Evolutionary conservation across 2,888 invertebrate species (phyloP).

Genomic region (Nezara viridula): DNA sequence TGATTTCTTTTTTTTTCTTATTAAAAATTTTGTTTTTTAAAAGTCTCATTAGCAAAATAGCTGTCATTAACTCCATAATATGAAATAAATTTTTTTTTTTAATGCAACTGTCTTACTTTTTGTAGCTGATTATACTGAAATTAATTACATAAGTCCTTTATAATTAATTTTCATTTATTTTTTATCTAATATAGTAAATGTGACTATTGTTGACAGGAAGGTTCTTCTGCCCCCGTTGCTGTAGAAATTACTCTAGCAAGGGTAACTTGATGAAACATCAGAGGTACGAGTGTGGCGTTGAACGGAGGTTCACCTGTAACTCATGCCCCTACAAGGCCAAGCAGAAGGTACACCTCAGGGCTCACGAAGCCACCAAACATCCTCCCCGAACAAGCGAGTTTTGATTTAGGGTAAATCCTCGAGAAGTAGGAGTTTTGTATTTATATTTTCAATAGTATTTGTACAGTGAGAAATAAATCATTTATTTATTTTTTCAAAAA

Average conservation of each 20-base stretch:
- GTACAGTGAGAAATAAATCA: not conserved
- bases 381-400: not conserved
- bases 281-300: constrained; percentile 70
- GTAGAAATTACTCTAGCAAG: constrained; percentile 66
- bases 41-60: not conserved
- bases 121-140: not conserved
- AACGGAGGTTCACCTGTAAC: constrained; percentile 70
- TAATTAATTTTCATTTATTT: too few species aligned
- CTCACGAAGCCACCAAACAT: constrained; percentile 65
- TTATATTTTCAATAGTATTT: not conserved
- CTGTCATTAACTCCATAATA: not conserved
- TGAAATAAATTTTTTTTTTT: constrained; percentile 8
- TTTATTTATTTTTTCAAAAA: not conserved
- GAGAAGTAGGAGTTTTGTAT: not conserved
- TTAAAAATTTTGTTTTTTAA: not conserved
- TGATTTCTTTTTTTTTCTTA: not conserved
- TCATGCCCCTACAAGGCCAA: constrained; percentile 69
- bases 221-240: constrained; percentile 61
- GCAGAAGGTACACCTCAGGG: constrained; percentile 68
- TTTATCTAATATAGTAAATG: not conserved
- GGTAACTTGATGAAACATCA: constrained; percentile 65
- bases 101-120: not conserved
- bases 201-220: not conserved
- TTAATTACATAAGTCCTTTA: too few species aligned
- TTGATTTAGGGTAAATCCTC: not conserved